These are phyloP conservation scores for Oryzias woworae DNA, from an alignment of 2,113 vertebrate species.

Conservation along the genomic window DNA sequence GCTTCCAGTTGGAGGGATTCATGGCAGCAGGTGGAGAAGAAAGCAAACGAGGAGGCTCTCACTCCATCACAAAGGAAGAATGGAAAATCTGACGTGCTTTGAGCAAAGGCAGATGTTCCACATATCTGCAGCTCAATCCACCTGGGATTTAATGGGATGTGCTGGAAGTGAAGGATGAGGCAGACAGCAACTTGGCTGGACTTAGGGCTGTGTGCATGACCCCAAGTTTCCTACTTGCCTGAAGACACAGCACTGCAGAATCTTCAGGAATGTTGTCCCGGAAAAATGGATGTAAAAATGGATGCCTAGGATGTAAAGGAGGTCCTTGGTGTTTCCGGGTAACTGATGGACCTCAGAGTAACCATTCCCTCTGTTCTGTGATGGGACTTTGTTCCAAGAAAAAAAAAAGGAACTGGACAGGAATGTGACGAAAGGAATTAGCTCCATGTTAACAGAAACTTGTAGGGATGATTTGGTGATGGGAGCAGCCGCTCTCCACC, in stretches of 20 bases:
- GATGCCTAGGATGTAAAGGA: slow-evolving; percentile 9
- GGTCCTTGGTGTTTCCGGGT: neutral
- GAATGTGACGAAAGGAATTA: slow-evolving; percentile 50
- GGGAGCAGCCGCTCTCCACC: slow-evolving; percentile 33
- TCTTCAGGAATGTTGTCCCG: slow-evolving; percentile 32
- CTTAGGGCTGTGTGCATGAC: slow-evolving; percentile 17
- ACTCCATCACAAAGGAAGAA: neutral
- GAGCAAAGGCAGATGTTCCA: slow-evolving; percentile 34
- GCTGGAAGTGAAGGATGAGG: slow-evolving; percentile 30
- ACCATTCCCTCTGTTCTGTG: neutral
- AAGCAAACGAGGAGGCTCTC: neutral
- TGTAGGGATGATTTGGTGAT: slow-evolving; percentile 7
- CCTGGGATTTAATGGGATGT: slow-evolving; percentile 22
- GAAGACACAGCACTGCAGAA: slow-evolving; percentile 22
- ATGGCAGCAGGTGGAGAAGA: neutral
- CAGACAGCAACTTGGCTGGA: slow-evolving; percentile 31
- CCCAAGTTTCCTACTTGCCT: slow-evolving; percentile 41
- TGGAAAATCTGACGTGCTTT: slow-evolving; percentile 4
- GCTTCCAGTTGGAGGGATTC: too few species aligned
- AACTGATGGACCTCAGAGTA: slow-evolving; percentile 4
- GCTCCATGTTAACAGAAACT: slow-evolving; percentile 28
- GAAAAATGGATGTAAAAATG: too few species aligned
- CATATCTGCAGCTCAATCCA: slow-evolving; percentile 9
- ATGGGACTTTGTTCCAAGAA: neutral
- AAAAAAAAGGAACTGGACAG: slow-evolving; percentile 15